phyloP scores from a whole-genome alignment of 2,888 invertebrate species.

The Nemapogon koenigi region DNA sequence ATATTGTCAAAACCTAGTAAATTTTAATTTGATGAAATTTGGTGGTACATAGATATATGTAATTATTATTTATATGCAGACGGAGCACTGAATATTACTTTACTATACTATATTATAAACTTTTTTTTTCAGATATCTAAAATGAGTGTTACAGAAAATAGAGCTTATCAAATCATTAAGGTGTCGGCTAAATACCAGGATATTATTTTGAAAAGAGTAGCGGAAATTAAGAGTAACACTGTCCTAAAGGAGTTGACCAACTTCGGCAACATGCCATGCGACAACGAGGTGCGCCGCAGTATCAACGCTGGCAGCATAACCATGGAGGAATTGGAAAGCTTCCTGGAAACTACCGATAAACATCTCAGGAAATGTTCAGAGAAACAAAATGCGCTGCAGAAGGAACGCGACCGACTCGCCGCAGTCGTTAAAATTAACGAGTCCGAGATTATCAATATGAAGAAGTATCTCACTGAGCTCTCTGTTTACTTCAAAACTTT shows the following conservation, averaged over 20 bases:
- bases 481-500: constrained; percentile 46
- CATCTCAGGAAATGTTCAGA: constrained; percentile 45
- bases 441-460: constrained; percentile 45
- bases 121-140: constrained; percentile 41
- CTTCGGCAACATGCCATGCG: constrained; percentile 36
- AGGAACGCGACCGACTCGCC: constrained; percentile 40
- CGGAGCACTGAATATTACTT: no score
- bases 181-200: constrained; percentile 54
- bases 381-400: constrained; percentile 38
- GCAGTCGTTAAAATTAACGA: constrained; percentile 50
- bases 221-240: constrained; percentile 48
- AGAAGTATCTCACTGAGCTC: constrained; percentile 46
- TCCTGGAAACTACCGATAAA: constrained; percentile 50
- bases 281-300: constrained; percentile 36
- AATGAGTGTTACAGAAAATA: constrained; percentile 44
- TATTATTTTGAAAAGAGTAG: constrained; percentile 47
- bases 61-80: no score
- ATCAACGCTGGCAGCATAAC: constrained; percentile 41
- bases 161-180: constrained; percentile 50
- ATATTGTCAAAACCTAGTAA: no score
- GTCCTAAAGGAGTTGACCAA: constrained; percentile 50
- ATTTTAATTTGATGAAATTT: no score
- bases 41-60: no score
- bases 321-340: constrained; percentile 53
- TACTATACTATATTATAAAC: no score